phyloP scores from a whole-genome alignment of 2,888 invertebrate species.

The Aromia moschata region DNA sequence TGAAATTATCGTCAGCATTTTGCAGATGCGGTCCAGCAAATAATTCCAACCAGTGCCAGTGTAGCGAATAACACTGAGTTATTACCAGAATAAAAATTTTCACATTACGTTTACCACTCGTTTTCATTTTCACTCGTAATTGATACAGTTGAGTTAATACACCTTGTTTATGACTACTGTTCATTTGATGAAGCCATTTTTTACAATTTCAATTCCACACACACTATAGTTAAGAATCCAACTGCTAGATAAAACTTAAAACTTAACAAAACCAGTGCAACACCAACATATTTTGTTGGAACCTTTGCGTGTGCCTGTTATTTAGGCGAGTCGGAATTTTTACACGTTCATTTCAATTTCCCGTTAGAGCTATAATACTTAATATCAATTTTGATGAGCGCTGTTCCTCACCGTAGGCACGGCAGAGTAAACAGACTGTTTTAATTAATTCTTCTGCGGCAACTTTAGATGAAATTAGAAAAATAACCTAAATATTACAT shows the following conservation, averaged over 20 bases:
- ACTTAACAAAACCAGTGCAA: conserved; percentile 14
- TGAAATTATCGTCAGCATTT: neutral
- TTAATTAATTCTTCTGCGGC: too few species aligned
- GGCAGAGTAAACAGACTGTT: too few species aligned
- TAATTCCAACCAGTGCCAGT: conserved; percentile 16
- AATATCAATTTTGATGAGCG: conserved; percentile 1
- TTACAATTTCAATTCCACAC: neutral
- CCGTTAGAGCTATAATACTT: conserved; percentile 20
- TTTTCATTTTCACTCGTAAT: conserved; percentile 12
- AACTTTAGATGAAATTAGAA: too few species aligned
- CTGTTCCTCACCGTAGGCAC: too few species aligned
- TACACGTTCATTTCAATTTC: conserved; percentile 26
- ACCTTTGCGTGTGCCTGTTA: conserved; percentile 9
- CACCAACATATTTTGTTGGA: conserved; percentile 18
- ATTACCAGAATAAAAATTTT: conserved; percentile 8
- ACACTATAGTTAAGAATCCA: too few species aligned
- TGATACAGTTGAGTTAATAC: neutral
- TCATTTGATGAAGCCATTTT: neutral
- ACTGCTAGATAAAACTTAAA: neutral
- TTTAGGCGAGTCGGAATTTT: conserved; percentile 26
- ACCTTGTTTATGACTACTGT: neutral
- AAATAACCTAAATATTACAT: too few species aligned
- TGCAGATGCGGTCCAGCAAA: conserved; percentile 5
- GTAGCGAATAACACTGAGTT: conserved; percentile 8
- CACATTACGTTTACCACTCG: neutral